Conservation (phyloP, 2,113 vertebrate genomes). For the Ctenomys sociabilis region DNA sequence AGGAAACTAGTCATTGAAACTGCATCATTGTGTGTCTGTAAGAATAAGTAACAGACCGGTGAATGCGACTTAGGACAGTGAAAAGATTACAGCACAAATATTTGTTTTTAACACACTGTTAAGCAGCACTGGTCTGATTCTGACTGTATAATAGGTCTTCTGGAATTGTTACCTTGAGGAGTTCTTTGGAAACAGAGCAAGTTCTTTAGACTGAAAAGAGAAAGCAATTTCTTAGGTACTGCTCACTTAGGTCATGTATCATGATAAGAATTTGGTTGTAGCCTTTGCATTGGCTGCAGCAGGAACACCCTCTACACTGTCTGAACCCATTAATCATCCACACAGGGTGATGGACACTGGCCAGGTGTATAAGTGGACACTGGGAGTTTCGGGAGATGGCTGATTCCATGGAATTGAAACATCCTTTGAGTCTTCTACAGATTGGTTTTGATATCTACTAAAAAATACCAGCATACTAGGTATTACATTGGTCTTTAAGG, state of each 20-base stretch:
- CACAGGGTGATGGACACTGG: conserved; percentile 7
- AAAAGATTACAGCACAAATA: conserved; percentile 15
- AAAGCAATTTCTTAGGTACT: background rate
- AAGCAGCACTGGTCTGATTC: background rate
- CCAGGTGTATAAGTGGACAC: conserved; percentile 15
- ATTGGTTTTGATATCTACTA: background rate
- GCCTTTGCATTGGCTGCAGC: background rate
- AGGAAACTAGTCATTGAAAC: conserved; percentile 59
- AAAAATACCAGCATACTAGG: background rate
- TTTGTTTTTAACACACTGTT: background rate
- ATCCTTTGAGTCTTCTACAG: conserved; percentile 22
- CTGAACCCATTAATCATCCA: background rate
- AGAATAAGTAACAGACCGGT: conserved; percentile 53
- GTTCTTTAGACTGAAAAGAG: conserved; percentile 6
- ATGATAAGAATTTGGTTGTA: background rate
- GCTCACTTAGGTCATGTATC: background rate
- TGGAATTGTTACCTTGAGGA: background rate
- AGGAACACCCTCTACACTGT: background rate
- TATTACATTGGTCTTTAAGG: background rate
- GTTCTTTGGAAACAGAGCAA: conserved; percentile 39
- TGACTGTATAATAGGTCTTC: background rate
- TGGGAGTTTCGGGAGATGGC: background rate
- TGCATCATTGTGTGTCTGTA: conserved; percentile 17
- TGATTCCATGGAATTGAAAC: conserved; percentile 11
- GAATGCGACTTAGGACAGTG: background rate